Base-by-base conservation (phyloP, 2,888 invertebrate genomes). In the Neuroscelio doddi region DNA sequence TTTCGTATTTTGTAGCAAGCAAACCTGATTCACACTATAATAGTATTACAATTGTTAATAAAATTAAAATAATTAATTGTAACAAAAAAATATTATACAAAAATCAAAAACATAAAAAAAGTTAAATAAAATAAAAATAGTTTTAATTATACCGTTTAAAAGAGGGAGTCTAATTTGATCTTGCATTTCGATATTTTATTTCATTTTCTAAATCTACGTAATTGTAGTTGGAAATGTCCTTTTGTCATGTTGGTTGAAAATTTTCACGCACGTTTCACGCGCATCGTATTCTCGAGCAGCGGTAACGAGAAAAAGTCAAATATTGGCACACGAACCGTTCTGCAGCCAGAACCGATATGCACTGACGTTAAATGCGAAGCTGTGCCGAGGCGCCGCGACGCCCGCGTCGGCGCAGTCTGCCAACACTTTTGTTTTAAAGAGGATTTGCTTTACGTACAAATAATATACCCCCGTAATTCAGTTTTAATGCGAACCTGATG, bases 271-370 rank as follows among this genome's bases (percentile, higher is more conserved):
- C 64, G 49, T 65, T 65, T 53, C 36, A 50, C 58, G 42, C 42
- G 56, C 61, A 61, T 55, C 36, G 9, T 58, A 29, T 38, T 46
- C 39, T 55, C 21, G 39, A 45, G 42, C 42, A 41, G 41, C 41
- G 39, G 39, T 27, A 15, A 53, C 39, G 53, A 24, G 50, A 24
- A 12, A 41, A 45, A 39, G 30, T 14, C 17, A 15, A 29, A 45
- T 16, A 32, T 12, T 45, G 46, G 55, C 51, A 47, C 64, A 55
- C 64, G 64, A 62, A 58, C 56, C 51, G 52, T 45, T 64, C 72
- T 64, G 64, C 64, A 61, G 52, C 58, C 65, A 67, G 71, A 70
- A 73, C 75, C 71, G 74, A 69, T 71, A 72, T 73, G 70, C 51
- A 78, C 78, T 78, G 76, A 70, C 51, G 69, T 50, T 66, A 58